These are phyloP conservation scores for Stichodactyla helianthus DNA, from an alignment of 64 coral and sea anemone species.

Conservation along the genomic window DNA sequence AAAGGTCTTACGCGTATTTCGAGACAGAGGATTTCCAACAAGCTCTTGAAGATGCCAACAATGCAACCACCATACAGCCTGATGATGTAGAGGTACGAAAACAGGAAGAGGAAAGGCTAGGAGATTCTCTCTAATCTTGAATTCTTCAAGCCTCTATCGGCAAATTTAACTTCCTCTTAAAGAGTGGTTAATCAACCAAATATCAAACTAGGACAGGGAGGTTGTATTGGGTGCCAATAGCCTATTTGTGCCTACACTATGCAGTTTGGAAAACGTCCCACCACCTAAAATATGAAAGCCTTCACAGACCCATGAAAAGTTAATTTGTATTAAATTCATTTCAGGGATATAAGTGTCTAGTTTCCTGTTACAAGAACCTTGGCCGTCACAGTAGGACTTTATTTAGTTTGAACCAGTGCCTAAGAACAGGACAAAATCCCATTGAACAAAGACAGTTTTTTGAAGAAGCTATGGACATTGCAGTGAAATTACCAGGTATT, in stretches of 20 bases:
- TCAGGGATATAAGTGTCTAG: not conserved
- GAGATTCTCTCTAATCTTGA: too few species aligned
- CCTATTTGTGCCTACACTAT: too few species aligned
- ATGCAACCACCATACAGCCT: not conserved
- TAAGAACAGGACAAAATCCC: not conserved
- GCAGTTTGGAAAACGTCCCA: too few species aligned
- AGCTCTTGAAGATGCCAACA: not conserved
- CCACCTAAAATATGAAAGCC: too few species aligned
- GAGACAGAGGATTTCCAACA: constrained; percentile 1
- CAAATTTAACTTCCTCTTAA: too few species aligned
- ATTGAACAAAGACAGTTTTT: not conserved
- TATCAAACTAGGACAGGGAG: too few species aligned
- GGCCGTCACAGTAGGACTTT: not conserved
- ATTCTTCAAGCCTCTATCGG: too few species aligned
- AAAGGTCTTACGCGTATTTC: not conserved
- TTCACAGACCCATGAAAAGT: not conserved
- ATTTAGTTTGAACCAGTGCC: not conserved
- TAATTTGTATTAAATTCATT: not conserved
- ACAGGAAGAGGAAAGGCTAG: not conserved
- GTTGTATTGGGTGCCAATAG: too few species aligned
- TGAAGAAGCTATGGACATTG: not conserved
- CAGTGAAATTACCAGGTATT: not conserved
- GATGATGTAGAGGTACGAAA: not conserved
- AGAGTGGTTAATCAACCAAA: too few species aligned
- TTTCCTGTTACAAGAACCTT: constrained; percentile 5